A percentile compares a stretch with the other conserved stretches of the same genome.
phyloP scores from a whole-genome alignment of 2,113 vertebrate species.

The Daubentonia madagascariensis region DNA sequence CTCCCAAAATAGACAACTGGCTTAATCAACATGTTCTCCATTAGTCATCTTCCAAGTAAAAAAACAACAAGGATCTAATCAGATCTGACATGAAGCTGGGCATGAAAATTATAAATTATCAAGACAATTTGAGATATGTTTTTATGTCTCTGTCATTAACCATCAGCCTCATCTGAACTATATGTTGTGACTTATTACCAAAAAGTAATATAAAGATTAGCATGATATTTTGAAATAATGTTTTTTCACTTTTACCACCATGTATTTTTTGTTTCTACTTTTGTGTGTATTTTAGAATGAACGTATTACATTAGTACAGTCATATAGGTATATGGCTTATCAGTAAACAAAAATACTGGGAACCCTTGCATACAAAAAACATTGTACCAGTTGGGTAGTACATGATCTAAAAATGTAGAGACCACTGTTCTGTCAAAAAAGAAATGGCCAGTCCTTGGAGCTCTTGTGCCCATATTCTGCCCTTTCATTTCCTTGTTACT shows the following conservation, averaged over 20 bases:
- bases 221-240: neutral
- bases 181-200: neutral
- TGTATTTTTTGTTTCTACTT: neutral
- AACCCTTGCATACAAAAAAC: neutral
- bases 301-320: neutral
- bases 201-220: neutral
- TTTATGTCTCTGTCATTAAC: neutral
- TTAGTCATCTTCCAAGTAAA: neutral
- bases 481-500: neutral
- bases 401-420: neutral
- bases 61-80: neutral
- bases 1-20: neutral
- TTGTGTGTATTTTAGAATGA: neutral
- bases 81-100: neutral
- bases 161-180: neutral
- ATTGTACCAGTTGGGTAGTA: fast-evolving
- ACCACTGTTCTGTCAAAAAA: neutral
- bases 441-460: neutral
- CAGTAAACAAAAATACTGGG: neutral
- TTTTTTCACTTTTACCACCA: neutral
- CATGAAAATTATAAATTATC: conserved; percentile 2
- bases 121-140: neutral
- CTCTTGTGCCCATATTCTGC: neutral
- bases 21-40: neutral
- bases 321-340: neutral